Base-by-base conservation (phyloP, 92 coral and sea anemone genomes). In the Phymanthus crucifer region DNA sequence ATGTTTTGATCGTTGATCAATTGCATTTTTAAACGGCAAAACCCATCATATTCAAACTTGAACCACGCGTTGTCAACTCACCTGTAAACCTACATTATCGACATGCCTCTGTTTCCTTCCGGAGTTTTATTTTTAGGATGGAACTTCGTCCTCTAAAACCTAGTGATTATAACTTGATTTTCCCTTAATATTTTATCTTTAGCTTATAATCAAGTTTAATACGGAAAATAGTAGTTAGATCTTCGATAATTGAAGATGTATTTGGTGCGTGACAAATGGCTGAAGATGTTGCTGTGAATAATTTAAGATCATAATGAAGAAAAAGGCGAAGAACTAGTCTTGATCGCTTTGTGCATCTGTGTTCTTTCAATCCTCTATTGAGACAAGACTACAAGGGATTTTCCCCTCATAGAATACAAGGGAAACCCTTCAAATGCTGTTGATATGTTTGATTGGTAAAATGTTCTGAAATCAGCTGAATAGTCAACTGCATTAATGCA, bases 31-130 rank as follows among this genome's bases (percentile, higher is more conserved):
- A 32, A 70, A 70, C 50, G 26, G 0, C 5, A 35, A 35, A 70
- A 34, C 18, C 1, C 35, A 24, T 46, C 34, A 27, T 26, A 61
- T 24, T 61, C 1, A 6, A 27, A 61, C 26, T 16, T 13, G 4
- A 27, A 33, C 68, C 68, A 61, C 68, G 68, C 68, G 68, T 16
- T 26, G 34, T 0, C 2, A 21, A 24, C 16, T 29, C 68, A 29
- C 68, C 68, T 61, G 68, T 61, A 1, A 57, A 57, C 1, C 36
- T 11, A 61, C 2, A 27, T 61, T 61, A 34, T 61, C 68, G 26
- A 34, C 34, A 61, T 61, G 29, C 2, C 68, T 61, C 17, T 70
- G 47, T 18, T 70, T 43, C 74, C 74, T 70, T 70, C 47, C 29
- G 24, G 47, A 70, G 68, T 61, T 29, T 26, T 61, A 61, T 4